Base-by-base conservation (phyloP, 2,888 invertebrate genomes). In the Tineola bisselliella region DNA sequence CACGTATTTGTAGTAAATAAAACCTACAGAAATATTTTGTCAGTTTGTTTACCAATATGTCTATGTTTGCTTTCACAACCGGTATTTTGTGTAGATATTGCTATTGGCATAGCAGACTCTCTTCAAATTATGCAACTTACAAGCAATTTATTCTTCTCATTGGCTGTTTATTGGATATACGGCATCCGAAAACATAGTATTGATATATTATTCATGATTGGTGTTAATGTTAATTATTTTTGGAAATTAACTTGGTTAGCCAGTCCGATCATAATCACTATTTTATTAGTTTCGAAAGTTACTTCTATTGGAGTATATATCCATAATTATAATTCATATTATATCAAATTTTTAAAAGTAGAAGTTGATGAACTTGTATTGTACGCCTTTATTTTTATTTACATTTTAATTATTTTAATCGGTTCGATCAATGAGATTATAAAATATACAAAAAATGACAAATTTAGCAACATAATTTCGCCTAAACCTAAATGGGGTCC, bases 201-300 rank as follows among this genome's bases (percentile, higher is more conserved):
- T 13, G 86, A 86, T 63, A 84, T 86, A 44, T 77, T 76, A 63
- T 86, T 84, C 62, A 86, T 86, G 86, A 80, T 84, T 65, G 86
- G 86, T 3, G 73, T 86, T 12, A 86, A 83, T 67, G 71, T 82
- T 0, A 81, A 76, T 61, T 75, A 74, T 56, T 80, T 76, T 69
- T 82, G 77, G 79, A 82, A 80, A 71, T 63, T 77, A 58, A 62
- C 72, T 0, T 84, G 84, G 83, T 8, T 76, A 8, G 44, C 77
- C 1, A 83, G 73, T 67, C 86, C 86, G 0, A n/a, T 84, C 0
- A 61, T 78, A 11, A 63, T 79, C 19, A 5, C 62, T 0, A 1
- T 66, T 10, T 63, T 78, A 54, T 61, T 81, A 31, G 74, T 69
- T 62, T 64, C 65, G 60, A 72, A 70, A 63, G 62, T 67, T 15